These are phyloP conservation scores for Bungarus multicinctus DNA, from an alignment of 2,113 vertebrate species.

Conservation along the genomic window DNA sequence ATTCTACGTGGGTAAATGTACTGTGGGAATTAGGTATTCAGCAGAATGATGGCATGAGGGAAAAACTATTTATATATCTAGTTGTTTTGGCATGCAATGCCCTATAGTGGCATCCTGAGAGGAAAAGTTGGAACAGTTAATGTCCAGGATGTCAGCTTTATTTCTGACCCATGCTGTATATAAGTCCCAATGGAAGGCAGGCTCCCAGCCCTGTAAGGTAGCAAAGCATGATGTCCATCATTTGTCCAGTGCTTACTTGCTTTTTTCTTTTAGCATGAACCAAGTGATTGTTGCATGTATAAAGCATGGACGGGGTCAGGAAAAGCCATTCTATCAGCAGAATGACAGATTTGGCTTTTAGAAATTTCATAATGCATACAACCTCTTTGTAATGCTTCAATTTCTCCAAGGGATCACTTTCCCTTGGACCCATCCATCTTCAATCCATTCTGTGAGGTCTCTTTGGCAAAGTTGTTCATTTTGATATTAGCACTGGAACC, in stretches of 20 bases:
- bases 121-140: no score
- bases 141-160: no score
- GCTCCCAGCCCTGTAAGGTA: not conserved
- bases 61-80: not conserved
- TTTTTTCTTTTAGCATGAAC: not conserved
- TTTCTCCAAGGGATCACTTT: not conserved
- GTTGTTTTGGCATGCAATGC: not conserved
- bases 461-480: not conserved
- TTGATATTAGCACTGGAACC: not conserved
- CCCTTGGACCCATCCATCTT: not conserved
- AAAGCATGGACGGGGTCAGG: not conserved
- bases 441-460: not conserved
- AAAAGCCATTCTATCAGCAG: not conserved
- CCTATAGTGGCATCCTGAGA: not conserved
- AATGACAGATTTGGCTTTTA: not conserved
- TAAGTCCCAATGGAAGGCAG: no score
- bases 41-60: not conserved
- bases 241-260: no score
- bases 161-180: no score
- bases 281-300: not conserved
- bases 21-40: not conserved
- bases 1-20: not conserved
- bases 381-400: not conserved
- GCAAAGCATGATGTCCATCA: not conserved
- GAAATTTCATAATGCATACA: not conserved